phyloP scores from a whole-genome alignment of 2,797 vertebrate genomes.

The Cottoperca gobio region DNA sequence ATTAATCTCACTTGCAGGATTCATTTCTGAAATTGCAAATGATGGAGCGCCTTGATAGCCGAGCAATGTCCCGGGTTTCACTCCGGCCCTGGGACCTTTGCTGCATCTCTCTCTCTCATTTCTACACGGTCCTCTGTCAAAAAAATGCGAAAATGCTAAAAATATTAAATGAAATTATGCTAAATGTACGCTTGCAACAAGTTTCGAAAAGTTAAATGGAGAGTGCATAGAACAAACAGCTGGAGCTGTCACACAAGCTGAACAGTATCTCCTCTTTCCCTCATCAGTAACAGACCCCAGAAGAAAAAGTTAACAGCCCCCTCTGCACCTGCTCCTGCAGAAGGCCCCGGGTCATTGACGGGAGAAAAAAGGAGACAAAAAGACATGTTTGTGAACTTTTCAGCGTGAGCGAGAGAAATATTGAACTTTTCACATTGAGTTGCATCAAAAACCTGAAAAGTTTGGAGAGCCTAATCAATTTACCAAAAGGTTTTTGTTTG shows the following conservation, averaged over 20 bases:
- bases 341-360: conserved; percentile 72
- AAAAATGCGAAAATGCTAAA: no score
- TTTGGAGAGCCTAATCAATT: conserved; percentile 82
- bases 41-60: no score
- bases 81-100: no score
- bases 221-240: conserved; percentile 36
- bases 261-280: conserved; percentile 38
- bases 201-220: conserved; percentile 50
- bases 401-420: conserved; percentile 51
- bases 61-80: no score
- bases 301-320: conserved; percentile 57
- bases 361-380: conserved; percentile 55
- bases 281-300: conserved; percentile 49
- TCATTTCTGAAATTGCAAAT: no score
- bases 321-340: conserved; percentile 64
- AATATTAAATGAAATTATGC: neutral
- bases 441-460: conserved; percentile 76
- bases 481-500: conserved; percentile 78
- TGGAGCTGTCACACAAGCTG: conserved; percentile 54
- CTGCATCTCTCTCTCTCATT: no score
- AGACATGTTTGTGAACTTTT: conserved; percentile 69
- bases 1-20: neutral
- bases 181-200: conserved; percentile 31
- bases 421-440: conserved; percentile 72
- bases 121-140: no score